These are phyloP conservation scores for Cardiocondyla obscurior DNA, from an alignment of 1,140 invertebrate genomes.

Conservation along the genomic window DNA sequence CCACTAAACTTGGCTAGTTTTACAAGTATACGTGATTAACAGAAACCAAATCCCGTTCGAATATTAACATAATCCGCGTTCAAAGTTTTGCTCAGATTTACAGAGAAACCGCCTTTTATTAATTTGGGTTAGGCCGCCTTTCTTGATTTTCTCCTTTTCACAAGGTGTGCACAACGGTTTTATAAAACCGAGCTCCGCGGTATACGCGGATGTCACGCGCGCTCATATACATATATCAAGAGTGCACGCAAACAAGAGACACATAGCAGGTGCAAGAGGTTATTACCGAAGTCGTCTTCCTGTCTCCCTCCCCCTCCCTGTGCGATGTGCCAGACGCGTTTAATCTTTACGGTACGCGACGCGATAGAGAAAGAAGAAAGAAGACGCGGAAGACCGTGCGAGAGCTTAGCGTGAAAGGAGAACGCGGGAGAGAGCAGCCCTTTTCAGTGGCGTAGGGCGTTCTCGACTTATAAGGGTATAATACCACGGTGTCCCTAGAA, in stretches of 20 bases:
- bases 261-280: conserved; percentile 69
- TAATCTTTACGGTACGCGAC: conserved; percentile 66
- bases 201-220: not conserved
- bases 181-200: not conserved
- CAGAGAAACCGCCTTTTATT: not conserved
- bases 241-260: conserved; percentile 49
- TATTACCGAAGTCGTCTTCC: conserved; percentile 64
- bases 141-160: not conserved
- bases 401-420: conserved; percentile 46
- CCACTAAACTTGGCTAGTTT: not conserved
- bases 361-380: conserved; percentile 43
- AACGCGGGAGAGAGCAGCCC: conserved; percentile 35
- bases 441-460: conserved; percentile 39
- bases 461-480: conserved; percentile 32
- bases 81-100: not conserved
- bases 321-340: conserved; percentile 65
- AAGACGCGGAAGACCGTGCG: conserved; percentile 45
- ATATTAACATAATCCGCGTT: not conserved
- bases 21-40: not conserved
- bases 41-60: not conserved
- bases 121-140: not conserved
- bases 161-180: not conserved
- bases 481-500: no score
- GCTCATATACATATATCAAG: conserved; percentile 29
- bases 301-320: conserved; percentile 16